Evolutionary conservation across 1,140 invertebrate species (phyloP).

Genomic region (Neomicropteryx cornuta): DNA sequence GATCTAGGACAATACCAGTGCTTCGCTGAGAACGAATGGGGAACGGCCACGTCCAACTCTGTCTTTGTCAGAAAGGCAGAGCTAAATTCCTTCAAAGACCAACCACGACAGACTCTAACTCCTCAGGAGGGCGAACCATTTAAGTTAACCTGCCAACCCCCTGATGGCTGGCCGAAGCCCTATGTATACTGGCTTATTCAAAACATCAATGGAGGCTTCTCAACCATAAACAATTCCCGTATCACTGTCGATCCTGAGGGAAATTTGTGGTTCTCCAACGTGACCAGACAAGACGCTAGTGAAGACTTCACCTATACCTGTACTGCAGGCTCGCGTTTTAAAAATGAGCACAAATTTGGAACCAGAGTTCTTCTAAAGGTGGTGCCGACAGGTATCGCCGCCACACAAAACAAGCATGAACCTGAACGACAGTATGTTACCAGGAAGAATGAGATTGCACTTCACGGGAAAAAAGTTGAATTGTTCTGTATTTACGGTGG

Average conservation of each 20-base stretch:
- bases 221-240: constrained; percentile 83
- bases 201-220: constrained; percentile 62
- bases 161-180: constrained; percentile 89
- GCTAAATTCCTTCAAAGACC: constrained; percentile 83
- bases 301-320: constrained; percentile 80
- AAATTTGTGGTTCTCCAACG: constrained; percentile 88
- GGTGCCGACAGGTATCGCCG: constrained; percentile 59
- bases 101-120: constrained; percentile 44
- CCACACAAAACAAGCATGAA: constrained; percentile 62
- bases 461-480: constrained; percentile 69
- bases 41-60: constrained; percentile 86
- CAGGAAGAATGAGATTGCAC: constrained; percentile 73
- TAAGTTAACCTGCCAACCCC: constrained; percentile 77
- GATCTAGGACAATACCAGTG: constrained; percentile 97
- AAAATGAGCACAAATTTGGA: constrained; percentile 85
- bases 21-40: constrained; percentile 91
- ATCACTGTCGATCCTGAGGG: constrained; percentile 92
- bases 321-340: constrained; percentile 75
- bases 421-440: constrained; percentile 75
- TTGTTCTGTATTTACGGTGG: constrained; percentile 86
- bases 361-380: constrained; percentile 73
- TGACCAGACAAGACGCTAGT: constrained; percentile 73
- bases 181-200: constrained; percentile 89
- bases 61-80: constrained; percentile 93
- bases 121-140: constrained; percentile 81